phyloP scores from a whole-genome alignment of 1,140 invertebrate genomes.

The Macrosteles quadrilineatus region DNA sequence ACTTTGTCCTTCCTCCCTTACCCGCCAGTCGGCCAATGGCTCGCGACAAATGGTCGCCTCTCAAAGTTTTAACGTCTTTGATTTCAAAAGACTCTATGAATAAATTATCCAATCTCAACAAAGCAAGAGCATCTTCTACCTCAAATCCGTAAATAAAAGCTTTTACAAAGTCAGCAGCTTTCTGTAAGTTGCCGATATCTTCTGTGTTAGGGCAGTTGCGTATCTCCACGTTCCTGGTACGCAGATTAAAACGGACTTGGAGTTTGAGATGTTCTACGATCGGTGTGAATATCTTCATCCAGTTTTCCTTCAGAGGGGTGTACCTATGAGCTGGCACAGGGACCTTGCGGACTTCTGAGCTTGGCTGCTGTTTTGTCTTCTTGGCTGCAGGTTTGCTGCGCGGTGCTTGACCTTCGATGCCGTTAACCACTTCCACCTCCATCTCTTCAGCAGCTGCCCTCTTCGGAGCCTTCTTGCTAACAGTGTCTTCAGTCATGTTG shows the following conservation, averaged over 20 bases:
- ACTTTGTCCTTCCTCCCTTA: constrained; percentile 96
- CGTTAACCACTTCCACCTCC: constrained; percentile 63
- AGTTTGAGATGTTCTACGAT: constrained; percentile 94
- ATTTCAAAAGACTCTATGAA: constrained; percentile 98
- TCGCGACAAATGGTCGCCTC: constrained; percentile 93
- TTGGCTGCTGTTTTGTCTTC: constrained; percentile 57
- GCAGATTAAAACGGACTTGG: constrained; percentile 94
- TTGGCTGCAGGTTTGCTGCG: constrained; percentile 53
- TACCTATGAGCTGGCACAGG: constrained; percentile 78
- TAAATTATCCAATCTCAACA: constrained; percentile 94
- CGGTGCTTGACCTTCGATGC: constrained; percentile 59
- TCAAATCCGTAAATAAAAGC: constrained; percentile 97
- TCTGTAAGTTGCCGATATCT: constrained; percentile 91
- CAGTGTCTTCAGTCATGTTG: neutral
- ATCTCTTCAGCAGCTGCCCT: constrained; percentile 28
- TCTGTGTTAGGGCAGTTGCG: constrained; percentile 73
- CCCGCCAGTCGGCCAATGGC: constrained; percentile 96
- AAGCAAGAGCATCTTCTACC: constrained; percentile 93
- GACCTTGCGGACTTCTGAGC: constrained; percentile 58
- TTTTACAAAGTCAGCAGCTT: constrained; percentile 97
- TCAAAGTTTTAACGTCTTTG: constrained; percentile 94
- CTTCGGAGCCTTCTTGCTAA: neutral
- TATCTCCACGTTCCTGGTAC: constrained; percentile 88
- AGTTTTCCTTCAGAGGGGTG: constrained; percentile 92
- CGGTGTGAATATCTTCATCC: constrained; percentile 96